Evolutionary conservation across 2,888 invertebrate genomes (phyloP).

Genomic region (Cancer borealis): DNA sequence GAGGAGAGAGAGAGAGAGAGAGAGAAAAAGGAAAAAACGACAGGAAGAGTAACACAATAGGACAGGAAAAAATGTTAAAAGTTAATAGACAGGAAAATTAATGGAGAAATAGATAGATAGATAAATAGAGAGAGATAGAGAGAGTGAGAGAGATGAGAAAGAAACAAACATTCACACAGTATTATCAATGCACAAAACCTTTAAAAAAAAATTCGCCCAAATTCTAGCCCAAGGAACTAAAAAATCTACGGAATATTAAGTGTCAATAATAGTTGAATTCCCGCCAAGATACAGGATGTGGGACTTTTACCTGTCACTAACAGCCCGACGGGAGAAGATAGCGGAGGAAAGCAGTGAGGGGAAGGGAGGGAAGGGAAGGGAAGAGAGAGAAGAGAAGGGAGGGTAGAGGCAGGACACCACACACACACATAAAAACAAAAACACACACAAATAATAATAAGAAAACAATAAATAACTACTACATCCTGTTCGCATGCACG

Average conservation of each 20-base stretch:
- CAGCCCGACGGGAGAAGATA: not conserved
- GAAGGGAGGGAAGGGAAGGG: not conserved
- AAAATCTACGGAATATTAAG: not conserved
- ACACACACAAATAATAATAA: not conserved
- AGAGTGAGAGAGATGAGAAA: not conserved
- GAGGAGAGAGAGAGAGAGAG: not conserved
- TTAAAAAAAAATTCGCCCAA: not conserved
- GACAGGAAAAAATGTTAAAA: not conserved
- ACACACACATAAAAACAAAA: not conserved
- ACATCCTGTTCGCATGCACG: not conserved
- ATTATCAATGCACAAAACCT: not conserved
- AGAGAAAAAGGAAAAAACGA: not conserved
- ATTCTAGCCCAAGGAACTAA: not conserved
- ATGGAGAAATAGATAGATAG: not conserved
- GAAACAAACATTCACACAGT: not conserved
- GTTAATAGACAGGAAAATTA: not conserved
- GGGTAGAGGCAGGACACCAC: not conserved
- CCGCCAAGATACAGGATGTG: not conserved
- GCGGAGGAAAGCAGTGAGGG: not conserved
- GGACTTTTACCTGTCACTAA: not conserved
- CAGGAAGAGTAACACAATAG: not conserved
- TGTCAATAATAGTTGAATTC: not conserved
- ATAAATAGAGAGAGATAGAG: not conserved
- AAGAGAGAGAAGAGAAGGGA: not conserved
- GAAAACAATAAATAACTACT: not conserved